phyloP scores from a whole-genome alignment of 2,888 invertebrate species.

The Drosophila atripex region DNA sequence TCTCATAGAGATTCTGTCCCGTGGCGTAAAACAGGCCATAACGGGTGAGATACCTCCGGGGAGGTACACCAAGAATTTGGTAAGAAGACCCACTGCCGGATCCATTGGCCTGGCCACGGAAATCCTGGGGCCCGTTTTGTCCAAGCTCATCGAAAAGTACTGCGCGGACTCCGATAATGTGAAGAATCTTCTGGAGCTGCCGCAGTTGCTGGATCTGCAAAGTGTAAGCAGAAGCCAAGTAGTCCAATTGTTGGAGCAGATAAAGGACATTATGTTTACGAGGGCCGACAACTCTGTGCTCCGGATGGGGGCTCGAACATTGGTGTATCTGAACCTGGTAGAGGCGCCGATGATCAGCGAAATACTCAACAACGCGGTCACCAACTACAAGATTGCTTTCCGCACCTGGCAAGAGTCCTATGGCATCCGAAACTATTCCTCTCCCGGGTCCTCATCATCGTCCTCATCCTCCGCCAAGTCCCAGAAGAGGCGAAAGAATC shows the following conservation, averaged over 20 bases:
- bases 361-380: conserved; percentile 44
- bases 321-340: conserved; percentile 15
- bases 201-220: conserved; percentile 25
- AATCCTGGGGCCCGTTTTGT: conserved; percentile 21
- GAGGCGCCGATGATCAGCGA: conserved; percentile 1
- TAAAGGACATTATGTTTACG: conserved; percentile 39
- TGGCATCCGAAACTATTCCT: background rate
- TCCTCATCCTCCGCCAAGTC: background rate
- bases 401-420: conserved; percentile 14
- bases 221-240: background rate
- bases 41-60: conserved; percentile 58
- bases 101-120: conserved; percentile 21
- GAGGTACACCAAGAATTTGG: conserved; percentile 50
- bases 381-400: conserved; percentile 36
- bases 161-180: conserved; percentile 2
- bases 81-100: conserved; percentile 1
- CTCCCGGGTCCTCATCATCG: background rate
- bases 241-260: background rate
- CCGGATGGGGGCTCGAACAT: conserved; percentile 29
- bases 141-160: conserved; percentile 24
- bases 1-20: conserved; percentile 56
- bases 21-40: conserved; percentile 51
- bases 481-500: background rate
- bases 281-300: conserved; percentile 29
- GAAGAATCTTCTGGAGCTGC: conserved; percentile 50